phyloP scores from a whole-genome alignment of 2,113 vertebrate species.

The Willisornis vidua region DNA sequence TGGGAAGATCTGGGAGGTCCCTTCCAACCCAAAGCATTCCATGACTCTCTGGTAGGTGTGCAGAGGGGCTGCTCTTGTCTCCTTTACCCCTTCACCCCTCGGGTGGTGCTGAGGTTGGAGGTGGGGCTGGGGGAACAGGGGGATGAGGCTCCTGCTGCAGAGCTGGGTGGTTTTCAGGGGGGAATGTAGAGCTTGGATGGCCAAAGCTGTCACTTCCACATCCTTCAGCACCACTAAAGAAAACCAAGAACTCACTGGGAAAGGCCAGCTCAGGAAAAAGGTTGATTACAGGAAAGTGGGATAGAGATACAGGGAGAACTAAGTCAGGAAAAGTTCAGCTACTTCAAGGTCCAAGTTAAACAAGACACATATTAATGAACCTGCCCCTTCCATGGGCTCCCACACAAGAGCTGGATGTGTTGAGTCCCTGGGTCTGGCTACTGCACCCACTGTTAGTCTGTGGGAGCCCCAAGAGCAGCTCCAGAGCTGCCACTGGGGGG shows the following conservation, averaged over 20 bases:
- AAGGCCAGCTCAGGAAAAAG: conserved; percentile 16
- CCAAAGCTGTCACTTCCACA: not conserved
- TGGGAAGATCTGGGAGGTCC: not conserved
- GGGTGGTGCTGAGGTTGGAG: not conserved
- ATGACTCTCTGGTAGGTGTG: not conserved
- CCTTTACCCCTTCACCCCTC: not conserved
- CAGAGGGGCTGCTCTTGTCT: not conserved
- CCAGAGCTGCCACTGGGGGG: not conserved
- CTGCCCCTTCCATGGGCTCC: not conserved
- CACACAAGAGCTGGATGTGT: not conserved
- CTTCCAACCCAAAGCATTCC: not conserved
- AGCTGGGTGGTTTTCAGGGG: fast-evolving
- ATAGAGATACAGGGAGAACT: not conserved
- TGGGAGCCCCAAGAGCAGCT: not conserved
- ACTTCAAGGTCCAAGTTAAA: conserved; percentile 29
- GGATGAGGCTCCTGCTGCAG: not conserved
- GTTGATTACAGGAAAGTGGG: conserved; percentile 28
- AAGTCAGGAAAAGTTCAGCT: conserved; percentile 36
- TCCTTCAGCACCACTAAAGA: not conserved
- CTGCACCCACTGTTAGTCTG: not conserved
- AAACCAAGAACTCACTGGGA: not conserved
- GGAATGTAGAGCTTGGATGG: fast-evolving
- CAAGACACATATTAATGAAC: not conserved
- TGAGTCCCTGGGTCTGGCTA: not conserved
- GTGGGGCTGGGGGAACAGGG: fast-evolving